Percentiles rank a stretch among this genome's conserved stretches.
phyloP scores from a whole-genome alignment of 1,140 invertebrate species.

The Drosophila leontia region DNA sequence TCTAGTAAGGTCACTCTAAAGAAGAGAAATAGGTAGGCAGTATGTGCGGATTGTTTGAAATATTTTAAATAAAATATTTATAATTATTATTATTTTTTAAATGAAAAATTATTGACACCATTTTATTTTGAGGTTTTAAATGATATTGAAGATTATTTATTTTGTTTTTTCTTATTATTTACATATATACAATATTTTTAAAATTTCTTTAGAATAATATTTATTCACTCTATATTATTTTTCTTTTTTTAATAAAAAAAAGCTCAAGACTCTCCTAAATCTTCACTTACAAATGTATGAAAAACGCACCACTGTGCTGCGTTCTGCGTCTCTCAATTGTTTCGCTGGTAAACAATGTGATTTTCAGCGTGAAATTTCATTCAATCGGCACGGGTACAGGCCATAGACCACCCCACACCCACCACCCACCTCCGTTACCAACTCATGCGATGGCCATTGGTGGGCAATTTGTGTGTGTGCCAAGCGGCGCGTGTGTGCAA shows the following conservation, averaged over 20 bases:
- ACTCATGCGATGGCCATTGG: constrained; percentile 37
- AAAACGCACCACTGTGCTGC: background rate
- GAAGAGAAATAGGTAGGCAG: too few species aligned
- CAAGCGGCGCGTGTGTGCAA: constrained; percentile 9
- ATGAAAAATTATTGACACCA: too few species aligned
- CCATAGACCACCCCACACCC: constrained; percentile 1
- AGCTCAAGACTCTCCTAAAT: background rate
- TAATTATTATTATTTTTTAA: too few species aligned
- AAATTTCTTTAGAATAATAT: too few species aligned
- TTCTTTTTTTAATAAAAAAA: background rate
- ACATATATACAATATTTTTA: too few species aligned
- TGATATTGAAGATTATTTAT: too few species aligned
- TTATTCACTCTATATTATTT: too few species aligned
- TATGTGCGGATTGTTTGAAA: too few species aligned
- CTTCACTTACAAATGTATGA: background rate
- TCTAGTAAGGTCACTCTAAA: background rate
- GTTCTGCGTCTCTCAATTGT: constrained; percentile 48
- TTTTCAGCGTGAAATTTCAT: constrained; percentile 81
- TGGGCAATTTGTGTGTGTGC: constrained; percentile 62
- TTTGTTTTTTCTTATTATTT: too few species aligned
- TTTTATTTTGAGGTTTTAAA: too few species aligned
- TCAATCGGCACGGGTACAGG: constrained; percentile 58
- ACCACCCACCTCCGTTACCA: constrained; percentile 12
- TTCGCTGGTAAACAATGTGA: constrained; percentile 74
- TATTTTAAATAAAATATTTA: too few species aligned